Conservation (phyloP, 2,113 vertebrate species). For the Coturnix japonica region DNA sequence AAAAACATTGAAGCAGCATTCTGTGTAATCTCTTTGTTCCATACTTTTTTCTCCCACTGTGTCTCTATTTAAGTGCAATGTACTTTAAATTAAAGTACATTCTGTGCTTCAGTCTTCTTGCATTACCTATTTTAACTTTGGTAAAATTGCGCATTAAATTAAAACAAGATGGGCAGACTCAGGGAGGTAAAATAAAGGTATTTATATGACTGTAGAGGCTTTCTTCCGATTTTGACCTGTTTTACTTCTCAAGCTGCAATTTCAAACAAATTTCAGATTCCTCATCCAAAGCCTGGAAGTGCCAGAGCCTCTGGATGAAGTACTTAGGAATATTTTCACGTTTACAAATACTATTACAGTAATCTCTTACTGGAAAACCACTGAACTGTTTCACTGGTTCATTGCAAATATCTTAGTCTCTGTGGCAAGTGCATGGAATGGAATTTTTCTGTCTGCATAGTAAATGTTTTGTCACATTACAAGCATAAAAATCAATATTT, state of each 20-base stretch:
- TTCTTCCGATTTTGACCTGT: background rate
- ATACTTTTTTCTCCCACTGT: background rate
- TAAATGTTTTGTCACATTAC: background rate
- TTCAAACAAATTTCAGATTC: background rate
- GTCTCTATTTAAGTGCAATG: background rate
- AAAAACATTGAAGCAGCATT: background rate
- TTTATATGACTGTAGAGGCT: background rate
- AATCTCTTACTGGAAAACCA: background rate
- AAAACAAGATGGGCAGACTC: background rate
- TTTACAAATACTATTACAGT: background rate
- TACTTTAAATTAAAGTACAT: background rate
- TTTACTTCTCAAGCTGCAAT: background rate
- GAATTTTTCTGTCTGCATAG: background rate
- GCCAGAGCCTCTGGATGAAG: background rate
- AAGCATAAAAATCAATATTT: background rate
- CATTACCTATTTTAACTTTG: background rate
- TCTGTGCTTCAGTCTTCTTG: background rate
- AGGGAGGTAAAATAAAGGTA: background rate
- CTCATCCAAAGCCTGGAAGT: background rate
- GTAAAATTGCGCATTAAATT: background rate
- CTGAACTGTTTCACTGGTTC: background rate
- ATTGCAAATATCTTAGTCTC: background rate
- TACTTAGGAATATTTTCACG: background rate
- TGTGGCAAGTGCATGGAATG: background rate
- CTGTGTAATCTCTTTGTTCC: background rate